Conservation (phyloP, 1,140 invertebrate genomes). For the Mya arenaria region DNA sequence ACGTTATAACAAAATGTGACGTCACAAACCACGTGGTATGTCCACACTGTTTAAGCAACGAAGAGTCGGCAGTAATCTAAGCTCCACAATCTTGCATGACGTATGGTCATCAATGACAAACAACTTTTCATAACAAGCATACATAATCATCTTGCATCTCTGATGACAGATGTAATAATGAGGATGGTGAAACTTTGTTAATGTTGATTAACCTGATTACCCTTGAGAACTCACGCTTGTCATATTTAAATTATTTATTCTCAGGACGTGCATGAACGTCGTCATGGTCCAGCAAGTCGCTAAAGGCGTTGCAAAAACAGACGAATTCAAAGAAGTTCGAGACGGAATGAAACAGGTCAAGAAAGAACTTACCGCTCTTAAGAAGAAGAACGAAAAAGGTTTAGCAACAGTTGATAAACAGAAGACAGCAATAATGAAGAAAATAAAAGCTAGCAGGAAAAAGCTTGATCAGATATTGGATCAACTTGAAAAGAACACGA, state of each 20-base stretch:
- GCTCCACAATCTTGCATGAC: no score
- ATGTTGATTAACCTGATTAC: no score
- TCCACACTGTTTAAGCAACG: no score
- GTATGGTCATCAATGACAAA: no score
- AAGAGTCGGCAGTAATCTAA: no score
- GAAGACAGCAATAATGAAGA: background rate
- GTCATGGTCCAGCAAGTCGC: slow-evolving; percentile 11
- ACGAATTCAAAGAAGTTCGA: slow-evolving; percentile 5
- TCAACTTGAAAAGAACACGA: slow-evolving; percentile 31
- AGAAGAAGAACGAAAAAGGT: slow-evolving; percentile 6
- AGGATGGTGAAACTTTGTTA: no score
- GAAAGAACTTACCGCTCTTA: slow-evolving; percentile 3
- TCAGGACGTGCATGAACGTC: slow-evolving; percentile 19
- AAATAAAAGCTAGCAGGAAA: slow-evolving; percentile 25
- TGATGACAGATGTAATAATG: no score
- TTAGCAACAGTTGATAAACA: slow-evolving; percentile 16
- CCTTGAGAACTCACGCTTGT: no score
- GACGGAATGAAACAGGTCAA: background rate
- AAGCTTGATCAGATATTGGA: slow-evolving; percentile 21
- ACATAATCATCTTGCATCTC: no score
- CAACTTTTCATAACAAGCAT: no score
- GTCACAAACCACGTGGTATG: no score
- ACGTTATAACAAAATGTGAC: no score
- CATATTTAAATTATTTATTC: background rate
- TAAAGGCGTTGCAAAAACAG: slow-evolving; percentile 14